These are phyloP conservation scores for Manis javanica DNA, from an alignment of 2,797 vertebrate genomes.

Conservation along the genomic window DNA sequence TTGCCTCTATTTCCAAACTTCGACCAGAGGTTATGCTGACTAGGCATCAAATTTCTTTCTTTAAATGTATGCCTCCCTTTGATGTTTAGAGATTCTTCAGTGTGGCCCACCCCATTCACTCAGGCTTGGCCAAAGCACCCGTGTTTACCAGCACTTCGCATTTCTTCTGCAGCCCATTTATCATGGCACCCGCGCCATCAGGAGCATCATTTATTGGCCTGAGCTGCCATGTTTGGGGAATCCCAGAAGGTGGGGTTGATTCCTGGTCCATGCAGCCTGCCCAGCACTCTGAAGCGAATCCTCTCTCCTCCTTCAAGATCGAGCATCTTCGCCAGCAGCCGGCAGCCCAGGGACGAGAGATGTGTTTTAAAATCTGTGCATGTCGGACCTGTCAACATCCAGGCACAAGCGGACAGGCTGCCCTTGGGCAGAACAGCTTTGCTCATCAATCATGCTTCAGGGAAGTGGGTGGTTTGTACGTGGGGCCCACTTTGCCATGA, in stretches of 20 bases:
- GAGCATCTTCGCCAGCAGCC: conserved; percentile 44
- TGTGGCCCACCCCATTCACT: not conserved
- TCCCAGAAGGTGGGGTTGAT: not conserved
- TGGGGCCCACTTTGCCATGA: conserved; percentile 34
- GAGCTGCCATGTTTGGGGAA: not conserved
- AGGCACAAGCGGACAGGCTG: conserved; percentile 51
- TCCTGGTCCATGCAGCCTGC: not conserved
- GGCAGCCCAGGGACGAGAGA: not conserved
- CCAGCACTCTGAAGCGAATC: not conserved
- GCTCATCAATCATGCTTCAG: conserved; percentile 69
- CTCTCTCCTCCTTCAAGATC: conserved; percentile 20
- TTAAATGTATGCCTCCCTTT: not conserved
- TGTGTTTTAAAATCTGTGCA: conserved; percentile 74
- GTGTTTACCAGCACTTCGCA: not conserved
- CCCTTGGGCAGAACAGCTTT: conserved; percentile 62
- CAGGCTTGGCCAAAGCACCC: not conserved
- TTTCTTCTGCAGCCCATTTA: not conserved
- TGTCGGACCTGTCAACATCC: conserved; percentile 61
- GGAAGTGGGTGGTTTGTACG: conserved; percentile 36
- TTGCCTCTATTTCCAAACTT: not conserved
- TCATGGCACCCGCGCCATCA: not conserved
- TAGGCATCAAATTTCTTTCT: not conserved
- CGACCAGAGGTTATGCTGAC: not conserved
- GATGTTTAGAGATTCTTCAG: not conserved
- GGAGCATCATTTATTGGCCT: not conserved